A percentile compares a stretch with the other conserved stretches of the same genome.
Conservation (phyloP, 2,797 vertebrate genomes). For the Aldrovandia affinis region DNA sequence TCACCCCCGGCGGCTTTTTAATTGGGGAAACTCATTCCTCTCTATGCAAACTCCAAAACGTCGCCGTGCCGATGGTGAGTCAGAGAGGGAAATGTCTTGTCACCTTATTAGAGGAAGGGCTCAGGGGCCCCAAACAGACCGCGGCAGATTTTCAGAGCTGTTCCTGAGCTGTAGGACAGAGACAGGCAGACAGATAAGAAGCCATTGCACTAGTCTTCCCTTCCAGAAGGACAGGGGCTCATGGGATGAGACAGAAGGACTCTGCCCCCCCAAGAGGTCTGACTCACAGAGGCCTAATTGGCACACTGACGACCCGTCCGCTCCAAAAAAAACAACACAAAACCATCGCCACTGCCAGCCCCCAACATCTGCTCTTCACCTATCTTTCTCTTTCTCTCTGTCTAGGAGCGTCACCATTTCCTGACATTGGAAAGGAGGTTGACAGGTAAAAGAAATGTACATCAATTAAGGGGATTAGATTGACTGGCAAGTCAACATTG, state of each 20-base stretch:
- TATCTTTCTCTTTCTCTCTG: not conserved
- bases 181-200: slow-evolving; percentile 1
- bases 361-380: not conserved
- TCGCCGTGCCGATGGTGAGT: not conserved
- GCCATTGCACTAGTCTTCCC: not conserved
- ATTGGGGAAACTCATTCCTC: not conserved
- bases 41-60: not conserved
- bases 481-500: not conserved
- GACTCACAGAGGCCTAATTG: not conserved
- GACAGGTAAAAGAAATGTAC: not conserved
- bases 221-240: not conserved
- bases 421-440: not conserved
- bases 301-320: not conserved
- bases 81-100: not conserved
- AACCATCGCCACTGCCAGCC: not conserved
- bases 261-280: not conserved
- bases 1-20: not conserved
- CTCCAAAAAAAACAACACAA: not conserved
- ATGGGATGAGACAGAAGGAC: not conserved
- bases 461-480: slow-evolving; percentile 4
- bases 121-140: not conserved
- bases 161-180: not conserved
- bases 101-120: not conserved
- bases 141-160: not conserved
- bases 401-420: not conserved